Base-by-base conservation (phyloP, 2,797 vertebrate genomes). In the Siniperca obscura region DNA sequence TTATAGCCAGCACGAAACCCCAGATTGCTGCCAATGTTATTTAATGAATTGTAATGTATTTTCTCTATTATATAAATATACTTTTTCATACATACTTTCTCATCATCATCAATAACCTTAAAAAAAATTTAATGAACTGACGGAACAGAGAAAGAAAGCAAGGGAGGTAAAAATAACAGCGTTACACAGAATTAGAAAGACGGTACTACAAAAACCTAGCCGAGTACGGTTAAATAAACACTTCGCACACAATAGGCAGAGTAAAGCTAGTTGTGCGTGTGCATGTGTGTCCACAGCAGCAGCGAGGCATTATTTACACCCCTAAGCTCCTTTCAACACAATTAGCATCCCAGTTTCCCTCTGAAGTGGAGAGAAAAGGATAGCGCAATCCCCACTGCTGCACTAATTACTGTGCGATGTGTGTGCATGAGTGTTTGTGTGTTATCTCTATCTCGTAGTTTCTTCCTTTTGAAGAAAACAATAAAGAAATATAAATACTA, bases 291-390 rank as follows among this genome's bases (percentile, higher is more conserved):
- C 62, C 74, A 53, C 74, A 77, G 77, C 66, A 69, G 77, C 77
- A 70, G 71, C 6, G 16, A 86, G 50, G 52, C 66, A 67, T 67
- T 70, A 36, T 91, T 88, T 84, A 87, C 82, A 87, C 79, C 87
- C 78, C 76, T 74, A 78, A 91, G 87, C 87, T 86, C 71, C 80
- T 84, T 89, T 90, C 89, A 90, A 55, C 66, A 84, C 89, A 88
- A 91, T 86, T 86, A 88, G 71, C 84, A 86, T 90, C 82, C 81
- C 78, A 64, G 66, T 74, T 91, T 90, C 80, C 50, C 73, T 93
- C 86, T 87, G 87, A 91, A 88, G 81, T 84, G 81, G 60, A 86
- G 81, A 87, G 76, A 87, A 86, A 82, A 67, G 60, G 62, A 84
- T 70, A 78, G 50, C 61, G 62, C 55, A 59, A 62, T 80, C 78